A percentile compares a stretch with the other conserved stretches of the same genome.
phyloP scores from a whole-genome alignment of 2,888 invertebrate genomes.

The Synergus gifuensis region DNA sequence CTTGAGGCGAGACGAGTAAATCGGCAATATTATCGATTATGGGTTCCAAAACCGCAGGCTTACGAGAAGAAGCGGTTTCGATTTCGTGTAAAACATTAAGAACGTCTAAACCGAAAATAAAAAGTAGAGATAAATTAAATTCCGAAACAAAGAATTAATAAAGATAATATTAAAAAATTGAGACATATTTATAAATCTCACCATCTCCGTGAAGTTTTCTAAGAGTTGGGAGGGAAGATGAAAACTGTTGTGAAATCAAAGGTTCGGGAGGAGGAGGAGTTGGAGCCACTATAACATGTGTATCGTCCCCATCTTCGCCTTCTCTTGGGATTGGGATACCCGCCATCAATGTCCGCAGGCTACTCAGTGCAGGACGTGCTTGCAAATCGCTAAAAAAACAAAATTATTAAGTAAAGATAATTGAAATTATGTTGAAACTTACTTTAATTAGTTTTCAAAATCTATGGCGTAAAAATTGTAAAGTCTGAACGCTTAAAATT shows the following conservation, averaged over 20 bases:
- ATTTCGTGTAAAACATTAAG: conserved; percentile 85
- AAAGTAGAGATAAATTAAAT: neutral
- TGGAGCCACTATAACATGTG: conserved; percentile 79
- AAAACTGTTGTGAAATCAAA: conserved; percentile 77
- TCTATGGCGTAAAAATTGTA: conserved; percentile 4
- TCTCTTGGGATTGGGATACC: conserved; percentile 82
- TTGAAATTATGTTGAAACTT: neutral
- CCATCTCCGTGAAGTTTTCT: conserved; percentile 77
- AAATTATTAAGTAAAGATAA: conserved; percentile 40
- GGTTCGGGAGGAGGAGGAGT: conserved; percentile 75
- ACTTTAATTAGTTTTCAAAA: no score
- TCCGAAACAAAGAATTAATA: neutral
- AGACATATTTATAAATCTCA: conserved; percentile 51
- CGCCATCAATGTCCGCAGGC: conserved; percentile 81
- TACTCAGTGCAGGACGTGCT: conserved; percentile 79
- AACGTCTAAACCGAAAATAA: conserved; percentile 78
- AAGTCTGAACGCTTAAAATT: neutral
- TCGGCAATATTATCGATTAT: conserved; percentile 83
- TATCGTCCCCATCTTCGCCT: conserved; percentile 79
- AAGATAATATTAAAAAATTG: neutral
- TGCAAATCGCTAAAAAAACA: conserved; percentile 79
- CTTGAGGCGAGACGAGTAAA: conserved; percentile 81
- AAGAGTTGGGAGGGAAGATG: conserved; percentile 70
- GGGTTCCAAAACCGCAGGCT: conserved; percentile 84
- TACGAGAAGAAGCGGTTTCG: conserved; percentile 85